Percentiles rank a stretch among this genome's conserved stretches.
phyloP scores from a whole-genome alignment of 2,888 invertebrate genomes.

The Sesamia inferens region DNA sequence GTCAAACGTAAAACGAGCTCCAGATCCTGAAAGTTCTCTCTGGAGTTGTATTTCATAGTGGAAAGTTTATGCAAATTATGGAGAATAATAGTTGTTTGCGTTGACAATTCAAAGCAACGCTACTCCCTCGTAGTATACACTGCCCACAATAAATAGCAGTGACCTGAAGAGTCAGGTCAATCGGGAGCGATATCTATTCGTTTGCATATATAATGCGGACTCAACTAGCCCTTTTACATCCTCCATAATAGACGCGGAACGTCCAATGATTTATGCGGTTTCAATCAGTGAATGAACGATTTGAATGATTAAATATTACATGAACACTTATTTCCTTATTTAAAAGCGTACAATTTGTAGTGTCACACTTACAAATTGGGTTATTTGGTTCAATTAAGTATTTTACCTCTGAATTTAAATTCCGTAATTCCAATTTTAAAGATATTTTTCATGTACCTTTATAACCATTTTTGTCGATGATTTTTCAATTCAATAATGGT shows the following conservation, averaged over 20 bases:
- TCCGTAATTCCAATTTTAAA: background rate
- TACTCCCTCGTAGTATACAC: conserved; percentile 19
- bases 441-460: background rate
- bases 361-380: too few relatives aligned
- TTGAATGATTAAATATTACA: background rate
- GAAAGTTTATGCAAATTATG: conserved; percentile 24
- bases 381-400: background rate
- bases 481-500: background rate
- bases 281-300: conserved; percentile 15
- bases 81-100: conserved; percentile 28
- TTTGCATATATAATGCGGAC: conserved; percentile 50
- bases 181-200: conserved; percentile 50
- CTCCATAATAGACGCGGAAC: conserved; percentile 2
- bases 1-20: conserved; percentile 40
- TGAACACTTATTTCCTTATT: background rate
- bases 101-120: conserved; percentile 47
- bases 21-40: conserved; percentile 33
- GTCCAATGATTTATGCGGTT: conserved; percentile 34
- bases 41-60: conserved; percentile 26
- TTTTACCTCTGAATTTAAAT: too few relatives aligned
- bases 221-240: conserved; percentile 34
- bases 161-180: conserved; percentile 59
- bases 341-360: background rate
- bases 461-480: background rate
- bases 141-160: conserved; percentile 57